phyloP scores from a whole-genome alignment of 2,888 invertebrate genomes.

The Eilema griseolum region DNA sequence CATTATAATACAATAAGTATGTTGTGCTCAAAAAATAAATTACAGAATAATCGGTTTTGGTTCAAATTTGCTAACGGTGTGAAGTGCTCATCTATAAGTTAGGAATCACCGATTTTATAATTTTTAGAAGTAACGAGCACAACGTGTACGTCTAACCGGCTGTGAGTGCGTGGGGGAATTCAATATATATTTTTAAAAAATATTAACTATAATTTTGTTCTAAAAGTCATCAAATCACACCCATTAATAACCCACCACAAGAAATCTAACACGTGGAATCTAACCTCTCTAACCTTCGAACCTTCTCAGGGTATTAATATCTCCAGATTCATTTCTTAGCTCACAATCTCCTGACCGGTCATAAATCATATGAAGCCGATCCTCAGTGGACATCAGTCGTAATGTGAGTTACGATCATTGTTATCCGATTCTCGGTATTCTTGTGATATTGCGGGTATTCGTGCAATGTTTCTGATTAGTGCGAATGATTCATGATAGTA shows the following conservation, averaged over 20 bases:
- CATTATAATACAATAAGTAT: no score
- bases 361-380: slow-evolving; percentile 66
- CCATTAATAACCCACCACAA: slow-evolving; percentile 29
- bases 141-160: no score
- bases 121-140: no score
- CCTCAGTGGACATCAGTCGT: slow-evolving; percentile 63
- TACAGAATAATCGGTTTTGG: no score
- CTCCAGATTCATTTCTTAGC: slow-evolving; percentile 69
- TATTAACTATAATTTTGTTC: no score
- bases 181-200: no score
- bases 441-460: slow-evolving; percentile 41
- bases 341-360: slow-evolving; percentile 69
- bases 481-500: slow-evolving; percentile 18
- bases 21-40: no score
- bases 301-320: slow-evolving; percentile 63
- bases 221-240: background rate
- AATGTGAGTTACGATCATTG: slow-evolving; percentile 74
- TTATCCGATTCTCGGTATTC: slow-evolving; percentile 63
- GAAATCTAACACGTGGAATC: slow-evolving; percentile 29
- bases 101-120: no score
- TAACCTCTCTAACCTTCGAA: slow-evolving; percentile 51
- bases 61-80: no score
- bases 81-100: no score
- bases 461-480: slow-evolving; percentile 42
- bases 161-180: no score